phyloP scores from a whole-genome alignment of 1,140 invertebrate genomes.

The Ceratina calcarata region DNA sequence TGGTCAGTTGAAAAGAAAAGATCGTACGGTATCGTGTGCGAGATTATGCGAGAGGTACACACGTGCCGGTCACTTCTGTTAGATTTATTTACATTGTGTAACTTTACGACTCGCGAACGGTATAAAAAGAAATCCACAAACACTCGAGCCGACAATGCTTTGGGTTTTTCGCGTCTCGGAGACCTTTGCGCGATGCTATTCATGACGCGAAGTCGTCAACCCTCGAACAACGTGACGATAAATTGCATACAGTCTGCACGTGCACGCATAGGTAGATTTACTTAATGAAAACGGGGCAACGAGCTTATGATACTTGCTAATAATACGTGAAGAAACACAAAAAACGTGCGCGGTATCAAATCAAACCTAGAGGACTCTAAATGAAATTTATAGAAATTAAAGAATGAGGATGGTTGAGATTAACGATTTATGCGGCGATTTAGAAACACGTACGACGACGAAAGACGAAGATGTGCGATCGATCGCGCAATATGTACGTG shows the following conservation, averaged over 20 bases:
- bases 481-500: not conserved
- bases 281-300: not conserved
- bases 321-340: not conserved
- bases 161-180: not conserved
- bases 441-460: not conserved
- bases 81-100: slow-evolving; percentile 47
- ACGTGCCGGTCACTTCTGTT: not conserved
- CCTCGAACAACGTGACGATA: not conserved
- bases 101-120: not conserved
- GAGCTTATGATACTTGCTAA: not conserved
- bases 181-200: not conserved
- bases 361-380: no score
- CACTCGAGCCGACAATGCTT: not conserved
- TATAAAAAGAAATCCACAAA: slow-evolving; percentile 33
- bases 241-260: slow-evolving; percentile 8
- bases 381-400: not conserved
- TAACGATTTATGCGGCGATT: not conserved
- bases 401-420: no score
- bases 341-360: no score
- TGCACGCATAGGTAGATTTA: not conserved
- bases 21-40: not conserved
- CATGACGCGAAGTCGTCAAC: not conserved
- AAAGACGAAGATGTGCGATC: not conserved
- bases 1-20: slow-evolving; percentile 23
- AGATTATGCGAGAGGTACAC: slow-evolving; percentile 38